Conservation (phyloP, 2,797 vertebrate genomes). For the Percopsis omiscomaycus region DNA sequence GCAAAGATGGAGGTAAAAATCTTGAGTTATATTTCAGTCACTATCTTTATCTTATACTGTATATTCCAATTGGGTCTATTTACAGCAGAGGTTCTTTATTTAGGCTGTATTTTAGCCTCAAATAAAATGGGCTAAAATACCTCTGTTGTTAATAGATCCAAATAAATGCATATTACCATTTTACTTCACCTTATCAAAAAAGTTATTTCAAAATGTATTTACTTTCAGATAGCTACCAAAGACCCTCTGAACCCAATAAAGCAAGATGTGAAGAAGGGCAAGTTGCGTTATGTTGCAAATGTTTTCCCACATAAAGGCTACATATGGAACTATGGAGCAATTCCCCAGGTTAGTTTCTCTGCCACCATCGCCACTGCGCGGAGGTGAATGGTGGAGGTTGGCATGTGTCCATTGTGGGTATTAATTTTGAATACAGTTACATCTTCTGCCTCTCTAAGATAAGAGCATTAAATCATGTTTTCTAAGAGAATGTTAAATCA, state of each 20-base stretch:
- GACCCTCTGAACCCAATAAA: constrained; percentile 95
- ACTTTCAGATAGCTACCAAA: constrained; percentile 90
- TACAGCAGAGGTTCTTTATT: too few species aligned
- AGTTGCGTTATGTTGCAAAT: constrained; percentile 91
- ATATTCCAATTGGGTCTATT: not conserved
- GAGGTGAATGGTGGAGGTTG: too few species aligned
- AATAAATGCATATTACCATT: not conserved
- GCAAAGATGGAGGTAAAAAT: constrained; percentile 95
- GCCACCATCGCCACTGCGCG: too few species aligned
- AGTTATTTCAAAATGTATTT: too few species aligned
- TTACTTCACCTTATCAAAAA: too few species aligned
- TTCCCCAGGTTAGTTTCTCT: constrained; percentile 86
- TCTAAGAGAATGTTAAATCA: too few species aligned
- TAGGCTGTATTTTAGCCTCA: too few species aligned
- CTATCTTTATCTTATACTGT: not conserved
- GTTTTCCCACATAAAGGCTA: constrained; percentile 98
- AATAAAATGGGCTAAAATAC: not conserved
- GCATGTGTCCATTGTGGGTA: not conserved
- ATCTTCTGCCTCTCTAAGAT: not conserved
- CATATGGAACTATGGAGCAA: constrained; percentile 98
- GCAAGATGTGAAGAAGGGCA: constrained; percentile 96
- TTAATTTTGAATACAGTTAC: not conserved
- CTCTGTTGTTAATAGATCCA: not conserved
- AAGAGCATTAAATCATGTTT: too few species aligned
- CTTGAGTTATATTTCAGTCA: not conserved